These are phyloP conservation scores for Meda fulgida DNA, from an alignment of 2,797 vertebrate species.

Conservation along the genomic window DNA sequence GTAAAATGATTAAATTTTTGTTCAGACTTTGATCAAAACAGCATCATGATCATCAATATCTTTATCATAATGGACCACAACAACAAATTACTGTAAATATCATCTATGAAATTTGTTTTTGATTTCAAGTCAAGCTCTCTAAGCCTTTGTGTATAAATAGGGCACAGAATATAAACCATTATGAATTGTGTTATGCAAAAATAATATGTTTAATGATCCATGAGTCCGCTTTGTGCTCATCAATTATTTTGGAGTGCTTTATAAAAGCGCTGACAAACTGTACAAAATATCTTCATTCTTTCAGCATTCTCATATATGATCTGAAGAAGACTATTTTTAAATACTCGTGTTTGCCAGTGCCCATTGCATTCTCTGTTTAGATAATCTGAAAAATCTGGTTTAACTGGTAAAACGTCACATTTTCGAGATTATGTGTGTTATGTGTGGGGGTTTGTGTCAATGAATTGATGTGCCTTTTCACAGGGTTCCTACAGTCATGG, in stretches of 20 bases:
- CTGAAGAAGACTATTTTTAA: slow-evolving; percentile 69
- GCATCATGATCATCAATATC: slow-evolving; percentile 9
- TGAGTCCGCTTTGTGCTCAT: slow-evolving; percentile 69
- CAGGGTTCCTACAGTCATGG: not conserved
- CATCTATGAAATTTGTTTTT: slow-evolving; percentile 31
- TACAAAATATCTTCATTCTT: slow-evolving; percentile 65
- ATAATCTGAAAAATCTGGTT: not conserved
- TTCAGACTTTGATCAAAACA: slow-evolving; percentile 29
- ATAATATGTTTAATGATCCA: slow-evolving; percentile 74
- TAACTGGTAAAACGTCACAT: not conserved
- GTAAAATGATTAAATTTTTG: slow-evolving; percentile 8
- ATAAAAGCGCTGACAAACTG: slow-evolving; percentile 57
- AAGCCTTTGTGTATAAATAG: slow-evolving; percentile 49
- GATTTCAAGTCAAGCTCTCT: slow-evolving; percentile 47
- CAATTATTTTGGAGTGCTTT: slow-evolving; percentile 67
- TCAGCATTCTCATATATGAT: slow-evolving; percentile 71
- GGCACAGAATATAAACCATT: slow-evolving; percentile 62
- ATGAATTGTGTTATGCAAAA: slow-evolving; percentile 71
- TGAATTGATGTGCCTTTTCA: not conserved
- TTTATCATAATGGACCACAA: slow-evolving; percentile 17
- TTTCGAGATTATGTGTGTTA: not conserved
- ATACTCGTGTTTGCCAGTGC: not conserved
- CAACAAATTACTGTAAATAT: slow-evolving; percentile 40
- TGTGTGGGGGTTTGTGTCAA: not conserved
- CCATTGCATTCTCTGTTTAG: not conserved